These are phyloP conservation scores for Mustela lutreola DNA, from an alignment of 2,113 vertebrate species.

Conservation along the genomic window DNA sequence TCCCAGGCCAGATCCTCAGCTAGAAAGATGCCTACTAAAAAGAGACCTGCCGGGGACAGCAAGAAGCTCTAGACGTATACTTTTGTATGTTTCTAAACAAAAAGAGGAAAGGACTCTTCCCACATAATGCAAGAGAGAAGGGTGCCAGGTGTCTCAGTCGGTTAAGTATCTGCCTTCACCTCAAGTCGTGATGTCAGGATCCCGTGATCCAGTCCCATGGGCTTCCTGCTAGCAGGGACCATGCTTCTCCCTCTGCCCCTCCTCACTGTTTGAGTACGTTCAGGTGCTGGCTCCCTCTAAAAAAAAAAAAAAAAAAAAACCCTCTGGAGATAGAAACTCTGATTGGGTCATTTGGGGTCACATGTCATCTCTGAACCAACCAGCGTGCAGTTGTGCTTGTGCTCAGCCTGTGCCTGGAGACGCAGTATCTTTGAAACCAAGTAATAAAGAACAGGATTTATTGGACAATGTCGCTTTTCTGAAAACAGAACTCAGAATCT, in stretches of 20 bases:
- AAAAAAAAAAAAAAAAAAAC: not conserved
- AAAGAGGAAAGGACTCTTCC: not conserved
- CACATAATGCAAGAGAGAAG: too few relatives aligned
- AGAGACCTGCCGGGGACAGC: not conserved
- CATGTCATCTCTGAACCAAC: not conserved
- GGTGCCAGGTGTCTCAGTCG: not conserved
- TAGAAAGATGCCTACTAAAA: not conserved
- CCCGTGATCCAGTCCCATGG: not conserved
- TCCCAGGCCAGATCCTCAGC: not conserved
- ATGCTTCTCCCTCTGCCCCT: not conserved
- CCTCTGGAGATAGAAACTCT: not conserved
- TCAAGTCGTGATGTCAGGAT: not conserved
- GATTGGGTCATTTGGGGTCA: not conserved
- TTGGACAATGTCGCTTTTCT: not conserved
- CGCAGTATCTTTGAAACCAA: not conserved
- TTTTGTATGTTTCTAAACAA: not conserved
- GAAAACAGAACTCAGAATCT: not conserved
- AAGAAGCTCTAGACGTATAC: not conserved
- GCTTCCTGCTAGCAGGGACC: not conserved
- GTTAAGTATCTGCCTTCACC: not conserved
- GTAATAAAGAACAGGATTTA: not conserved
- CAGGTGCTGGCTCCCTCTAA: too few relatives aligned
- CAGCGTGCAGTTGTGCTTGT: not conserved
- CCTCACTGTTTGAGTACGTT: not conserved
- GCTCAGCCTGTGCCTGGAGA: not conserved